phyloP scores from a whole-genome alignment of 2,797 vertebrate genomes.

The Apodemus agrarius region DNA sequence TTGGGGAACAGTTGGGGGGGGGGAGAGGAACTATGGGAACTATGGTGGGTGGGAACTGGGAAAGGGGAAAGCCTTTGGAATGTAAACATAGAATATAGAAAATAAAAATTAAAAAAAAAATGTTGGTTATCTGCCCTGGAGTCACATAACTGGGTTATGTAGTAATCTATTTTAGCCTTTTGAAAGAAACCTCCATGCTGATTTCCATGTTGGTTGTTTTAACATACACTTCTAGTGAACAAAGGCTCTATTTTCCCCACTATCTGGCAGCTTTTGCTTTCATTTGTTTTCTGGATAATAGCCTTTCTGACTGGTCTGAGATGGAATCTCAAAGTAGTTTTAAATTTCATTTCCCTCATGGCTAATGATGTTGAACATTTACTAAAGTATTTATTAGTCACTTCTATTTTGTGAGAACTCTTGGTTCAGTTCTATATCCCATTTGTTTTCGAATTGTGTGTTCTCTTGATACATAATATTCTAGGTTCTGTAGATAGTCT shows the following conservation, averaged over 20 bases:
- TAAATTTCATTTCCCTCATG: not conserved
- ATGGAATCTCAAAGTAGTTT: not conserved
- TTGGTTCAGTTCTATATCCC: not conserved
- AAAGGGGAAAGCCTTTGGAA: too few relatives aligned
- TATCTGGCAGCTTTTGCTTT: not conserved
- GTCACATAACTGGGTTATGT: not conserved
- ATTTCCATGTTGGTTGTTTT: not conserved
- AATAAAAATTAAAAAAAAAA: too few relatives aligned
- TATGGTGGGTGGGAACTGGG: too few relatives aligned
- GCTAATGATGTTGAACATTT: slow-evolving; percentile 1
- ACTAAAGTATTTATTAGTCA: slow-evolving; percentile 12
- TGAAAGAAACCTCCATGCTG: not conserved
- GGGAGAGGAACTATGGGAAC: too few relatives aligned
- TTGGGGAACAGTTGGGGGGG: too few relatives aligned
- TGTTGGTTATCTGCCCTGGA: not conserved
- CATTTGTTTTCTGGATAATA: not conserved
- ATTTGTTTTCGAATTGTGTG: not conserved
- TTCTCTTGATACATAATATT: not conserved
- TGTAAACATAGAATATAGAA: too few relatives aligned
- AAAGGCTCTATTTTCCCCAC: not conserved
- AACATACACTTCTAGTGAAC: not conserved
- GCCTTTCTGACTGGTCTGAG: not conserved
- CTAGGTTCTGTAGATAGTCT: not conserved
- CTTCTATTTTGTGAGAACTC: not conserved
- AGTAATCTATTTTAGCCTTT: not conserved